Conservation (phyloP, 1,140 invertebrate species). For the Augochlora pura region DNA sequence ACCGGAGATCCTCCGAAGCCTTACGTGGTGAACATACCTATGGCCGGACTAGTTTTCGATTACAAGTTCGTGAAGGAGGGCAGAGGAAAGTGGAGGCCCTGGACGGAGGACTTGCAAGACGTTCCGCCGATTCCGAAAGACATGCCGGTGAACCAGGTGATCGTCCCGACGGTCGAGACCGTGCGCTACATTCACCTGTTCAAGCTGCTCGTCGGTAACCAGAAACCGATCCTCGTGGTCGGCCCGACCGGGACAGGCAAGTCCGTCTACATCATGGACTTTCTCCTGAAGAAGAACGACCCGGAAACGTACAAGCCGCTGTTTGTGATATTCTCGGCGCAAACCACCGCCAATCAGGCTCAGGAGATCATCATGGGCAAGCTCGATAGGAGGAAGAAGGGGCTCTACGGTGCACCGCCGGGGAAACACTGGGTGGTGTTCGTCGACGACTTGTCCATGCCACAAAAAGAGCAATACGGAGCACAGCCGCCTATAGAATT, state of each 20-base stretch:
- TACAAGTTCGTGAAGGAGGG: conserved; percentile 95
- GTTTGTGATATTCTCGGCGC: conserved; percentile 96
- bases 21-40: conserved; percentile 88
- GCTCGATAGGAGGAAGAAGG: conserved; percentile 95
- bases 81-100: conserved; percentile 93
- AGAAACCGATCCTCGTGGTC: conserved; percentile 91
- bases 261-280: conserved; percentile 92
- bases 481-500: conserved; percentile 97
- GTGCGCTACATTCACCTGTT: conserved; percentile 90
- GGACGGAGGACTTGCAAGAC: conserved; percentile 90
- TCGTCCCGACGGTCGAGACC: conserved; percentile 94
- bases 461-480: conserved; percentile 91
- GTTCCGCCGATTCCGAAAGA: conserved; percentile 92
- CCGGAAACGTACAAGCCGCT: conserved; percentile 90
- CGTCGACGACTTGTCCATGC: conserved; percentile 97
- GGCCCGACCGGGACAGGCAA: conserved; percentile 97
- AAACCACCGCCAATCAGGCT: conserved; percentile 96
- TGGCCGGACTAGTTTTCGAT: conserved; percentile 90
- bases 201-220: conserved; percentile 87
- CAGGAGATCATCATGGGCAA: conserved; percentile 98
- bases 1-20: conserved; percentile 84
- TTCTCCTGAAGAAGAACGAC: conserved; percentile 90
- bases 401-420: conserved; percentile 62
- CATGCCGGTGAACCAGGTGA: conserved; percentile 95
- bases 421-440: conserved; percentile 87